A percentile compares a stretch with the other conserved stretches of the same genome.
Evolutionary conservation across 2,113 vertebrate species (phyloP).

Genomic region (Burhinus bistriatus): DNA sequence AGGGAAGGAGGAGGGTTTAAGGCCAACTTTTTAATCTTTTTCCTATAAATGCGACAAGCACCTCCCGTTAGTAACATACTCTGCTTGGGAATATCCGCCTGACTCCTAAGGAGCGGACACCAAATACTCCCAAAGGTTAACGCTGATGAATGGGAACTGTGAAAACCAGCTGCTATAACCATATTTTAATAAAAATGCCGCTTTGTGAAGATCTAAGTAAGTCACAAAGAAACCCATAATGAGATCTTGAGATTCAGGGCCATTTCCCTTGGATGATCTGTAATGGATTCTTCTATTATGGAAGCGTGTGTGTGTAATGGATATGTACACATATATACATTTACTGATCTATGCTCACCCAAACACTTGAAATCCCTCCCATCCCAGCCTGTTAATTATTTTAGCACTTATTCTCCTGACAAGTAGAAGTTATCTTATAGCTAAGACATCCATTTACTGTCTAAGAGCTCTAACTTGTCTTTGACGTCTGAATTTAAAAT

Average conservation of each 20-base stretch:
- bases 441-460: neutral
- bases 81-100: neutral
- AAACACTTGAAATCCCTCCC: neutral
- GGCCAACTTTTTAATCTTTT: neutral
- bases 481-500: constrained; percentile 18
- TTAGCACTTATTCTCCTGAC: constrained; percentile 8
- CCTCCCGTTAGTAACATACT: neutral
- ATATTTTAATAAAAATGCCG: constrained; percentile 18
- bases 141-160: neutral
- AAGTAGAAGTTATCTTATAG: neutral
- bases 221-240: neutral
- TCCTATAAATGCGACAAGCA: neutral
- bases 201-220: neutral
- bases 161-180: neutral
- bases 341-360: neutral
- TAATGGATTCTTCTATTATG: neutral
- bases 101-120: neutral
- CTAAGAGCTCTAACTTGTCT: neutral
- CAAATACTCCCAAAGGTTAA: neutral
- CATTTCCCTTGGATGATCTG: neutral
- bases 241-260: neutral
- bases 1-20: neutral
- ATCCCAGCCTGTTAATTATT: constrained; percentile 16
- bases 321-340: neutral
- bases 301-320: neutral